A percentile compares a stretch with the other conserved stretches of the same genome.
phyloP scores from a whole-genome alignment of 2,113 vertebrate species.

The Benitochromis conjunctus region DNA sequence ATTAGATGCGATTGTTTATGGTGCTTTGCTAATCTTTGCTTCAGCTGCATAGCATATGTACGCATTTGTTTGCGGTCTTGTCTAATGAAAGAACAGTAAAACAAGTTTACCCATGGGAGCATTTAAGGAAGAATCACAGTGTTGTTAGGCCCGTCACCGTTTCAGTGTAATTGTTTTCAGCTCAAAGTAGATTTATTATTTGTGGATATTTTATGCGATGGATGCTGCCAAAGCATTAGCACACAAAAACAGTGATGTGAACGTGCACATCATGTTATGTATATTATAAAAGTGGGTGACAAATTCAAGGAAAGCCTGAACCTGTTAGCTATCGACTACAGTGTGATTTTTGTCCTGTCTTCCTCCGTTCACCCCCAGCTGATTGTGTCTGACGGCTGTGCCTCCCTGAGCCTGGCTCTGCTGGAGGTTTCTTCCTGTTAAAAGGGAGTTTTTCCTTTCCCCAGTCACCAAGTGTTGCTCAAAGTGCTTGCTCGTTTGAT shows the following conservation, averaged over 20 bases:
- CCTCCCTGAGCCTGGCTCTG: neutral
- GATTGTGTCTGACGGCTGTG: neutral
- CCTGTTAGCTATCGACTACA: neutral
- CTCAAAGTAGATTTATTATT: neutral
- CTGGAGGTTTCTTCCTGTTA: neutral
- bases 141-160: neutral
- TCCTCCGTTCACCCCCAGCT: neutral
- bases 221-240: neutral
- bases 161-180: neutral
- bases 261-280: neutral
- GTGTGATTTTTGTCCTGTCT: neutral
- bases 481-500: neutral
- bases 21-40: neutral
- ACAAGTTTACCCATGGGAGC: neutral
- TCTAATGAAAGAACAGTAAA: neutral
- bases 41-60: neutral
- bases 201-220: neutral
- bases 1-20: neutral
- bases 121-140: neutral
- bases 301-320: neutral
- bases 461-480: neutral
- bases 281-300: neutral
- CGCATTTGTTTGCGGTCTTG: neutral
- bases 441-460: neutral
- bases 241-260: neutral